Evolutionary conservation across 1,140 invertebrate genomes (phyloP).

Genomic region (Phenacoccus solenopsis): DNA sequence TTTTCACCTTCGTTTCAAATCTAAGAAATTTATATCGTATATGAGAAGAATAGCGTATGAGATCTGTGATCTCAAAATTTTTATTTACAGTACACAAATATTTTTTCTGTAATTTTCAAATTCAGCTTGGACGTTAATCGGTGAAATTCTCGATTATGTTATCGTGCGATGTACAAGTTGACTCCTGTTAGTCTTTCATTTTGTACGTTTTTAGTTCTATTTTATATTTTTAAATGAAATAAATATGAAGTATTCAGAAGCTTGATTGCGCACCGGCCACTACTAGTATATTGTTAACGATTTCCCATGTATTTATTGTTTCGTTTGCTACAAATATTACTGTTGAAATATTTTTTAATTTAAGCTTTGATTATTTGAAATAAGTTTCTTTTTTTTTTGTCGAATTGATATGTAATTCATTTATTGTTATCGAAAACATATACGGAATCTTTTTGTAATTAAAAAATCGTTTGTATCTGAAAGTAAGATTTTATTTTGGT

Average conservation of each 20-base stretch:
- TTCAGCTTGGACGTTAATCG: too few species aligned
- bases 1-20: too few species aligned
- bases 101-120: too few species aligned
- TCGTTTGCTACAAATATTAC: background rate
- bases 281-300: background rate
- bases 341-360: background rate
- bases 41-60: too few species aligned
- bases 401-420: too few species aligned
- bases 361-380: background rate
- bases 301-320: background rate
- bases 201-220: background rate
- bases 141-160: too few species aligned
- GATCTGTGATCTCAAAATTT: too few species aligned
- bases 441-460: background rate
- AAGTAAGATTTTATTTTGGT: too few species aligned
- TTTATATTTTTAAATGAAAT: constrained; percentile 2
- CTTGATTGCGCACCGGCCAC: background rate
- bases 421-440: background rate
- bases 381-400: background rate
- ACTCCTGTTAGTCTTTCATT: background rate
- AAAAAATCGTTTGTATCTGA: background rate
- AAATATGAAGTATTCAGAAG: background rate
- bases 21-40: too few species aligned
- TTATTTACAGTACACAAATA: too few species aligned
- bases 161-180: background rate